A percentile compares a stretch with the other conserved stretches of the same genome.
These are phyloP conservation scores for Trypoxylon attenuatum DNA, from an alignment of 2,888 invertebrate genomes.

Conservation along the genomic window DNA sequence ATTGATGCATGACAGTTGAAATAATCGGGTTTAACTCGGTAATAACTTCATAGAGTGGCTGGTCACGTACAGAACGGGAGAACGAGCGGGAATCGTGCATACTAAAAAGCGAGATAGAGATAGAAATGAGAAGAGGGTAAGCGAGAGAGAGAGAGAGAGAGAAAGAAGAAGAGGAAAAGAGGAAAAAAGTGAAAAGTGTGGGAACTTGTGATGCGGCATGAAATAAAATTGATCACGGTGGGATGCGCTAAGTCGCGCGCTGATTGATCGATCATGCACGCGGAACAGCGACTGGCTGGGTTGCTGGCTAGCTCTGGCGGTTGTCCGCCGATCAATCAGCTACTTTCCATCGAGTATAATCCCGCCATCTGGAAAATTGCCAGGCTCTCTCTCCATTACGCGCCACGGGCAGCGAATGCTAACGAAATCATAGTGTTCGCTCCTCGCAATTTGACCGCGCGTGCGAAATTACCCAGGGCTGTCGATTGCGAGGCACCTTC, in stretches of 20 bases:
- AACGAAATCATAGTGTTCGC: neutral
- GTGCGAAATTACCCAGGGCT: too few species aligned
- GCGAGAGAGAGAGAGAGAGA: slow-evolving; percentile 26
- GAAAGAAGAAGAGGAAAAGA: slow-evolving; percentile 4
- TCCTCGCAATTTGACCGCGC: neutral
- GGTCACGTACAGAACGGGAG: too few species aligned
- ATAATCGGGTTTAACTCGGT: too few species aligned
- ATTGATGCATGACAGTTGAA: too few species aligned
- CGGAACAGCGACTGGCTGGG: slow-evolving; percentile 6
- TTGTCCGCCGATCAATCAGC: slow-evolving; percentile 52
- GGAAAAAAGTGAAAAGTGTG: slow-evolving; percentile 36
- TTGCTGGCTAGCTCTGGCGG: slow-evolving; percentile 19
- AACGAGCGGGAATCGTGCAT: slow-evolving; percentile 43
- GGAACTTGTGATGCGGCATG: slow-evolving; percentile 5
- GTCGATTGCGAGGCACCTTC: too few species aligned
- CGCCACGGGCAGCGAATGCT: neutral
- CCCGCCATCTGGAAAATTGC: slow-evolving; percentile 49
- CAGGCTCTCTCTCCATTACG: slow-evolving; percentile 38
- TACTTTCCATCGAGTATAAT: slow-evolving; percentile 34
- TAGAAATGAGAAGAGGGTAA: slow-evolving; percentile 14
- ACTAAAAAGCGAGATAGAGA: slow-evolving; percentile 1
- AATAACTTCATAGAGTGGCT: too few species aligned
- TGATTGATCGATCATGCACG: slow-evolving; percentile 47
- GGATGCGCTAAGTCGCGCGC: slow-evolving; percentile 22
- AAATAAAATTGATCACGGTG: slow-evolving; percentile 42